Base-by-base conservation (phyloP, 2,113 vertebrate genomes). In the Rhinoptilus africanus region DNA sequence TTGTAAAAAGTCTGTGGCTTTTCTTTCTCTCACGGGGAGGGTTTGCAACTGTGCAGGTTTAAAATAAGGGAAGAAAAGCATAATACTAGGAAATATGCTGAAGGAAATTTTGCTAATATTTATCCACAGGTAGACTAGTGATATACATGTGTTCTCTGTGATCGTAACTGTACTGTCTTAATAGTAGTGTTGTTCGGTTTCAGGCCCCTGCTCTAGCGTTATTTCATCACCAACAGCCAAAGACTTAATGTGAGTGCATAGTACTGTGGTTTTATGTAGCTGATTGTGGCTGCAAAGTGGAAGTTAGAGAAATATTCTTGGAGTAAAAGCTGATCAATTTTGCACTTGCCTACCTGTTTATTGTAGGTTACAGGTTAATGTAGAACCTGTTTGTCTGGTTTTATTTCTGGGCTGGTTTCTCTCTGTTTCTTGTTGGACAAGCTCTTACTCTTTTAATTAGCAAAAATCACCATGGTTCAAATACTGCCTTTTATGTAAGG, bases 351-450 rank as follows among this genome's bases (percentile, higher is more conserved):
- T 88, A 66, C 14, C 64, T 88, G 32, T 93, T 92, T 86, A 67
- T 69, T 92, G 82, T 54, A 88, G 60, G 68, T 88, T 94, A 50
- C 63, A 74, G 75, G 72, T 86, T 86, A 81, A 77, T 54, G 76
- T 34, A 84, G 86, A 94, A 93, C 95, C 91, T 87, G 96, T 93
- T 97, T 62, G 54, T 93, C 92, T 54, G 68, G 85, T 96, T 96
- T 96, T 74, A 63, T 88, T 96, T 93, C 81, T 95, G 14, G 8
- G 6, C 76, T 59, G 37, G 26, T 88, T 95, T 95, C 45, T 85
- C 15, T 85, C 73, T 91, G 3, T 95, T 78, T 88, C 75, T 77
- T 59, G 7, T 81, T 94, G 56, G 89, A 48, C 91, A 71, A 50
- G 64, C 53, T 84, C 50, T 69, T 85, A 72, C 4, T 87, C 79